Percentiles rank a stretch among this genome's conserved stretches.
phyloP scores from a whole-genome alignment of 2,797 vertebrate genomes.

The Heteromormyrus szaboi region DNA sequence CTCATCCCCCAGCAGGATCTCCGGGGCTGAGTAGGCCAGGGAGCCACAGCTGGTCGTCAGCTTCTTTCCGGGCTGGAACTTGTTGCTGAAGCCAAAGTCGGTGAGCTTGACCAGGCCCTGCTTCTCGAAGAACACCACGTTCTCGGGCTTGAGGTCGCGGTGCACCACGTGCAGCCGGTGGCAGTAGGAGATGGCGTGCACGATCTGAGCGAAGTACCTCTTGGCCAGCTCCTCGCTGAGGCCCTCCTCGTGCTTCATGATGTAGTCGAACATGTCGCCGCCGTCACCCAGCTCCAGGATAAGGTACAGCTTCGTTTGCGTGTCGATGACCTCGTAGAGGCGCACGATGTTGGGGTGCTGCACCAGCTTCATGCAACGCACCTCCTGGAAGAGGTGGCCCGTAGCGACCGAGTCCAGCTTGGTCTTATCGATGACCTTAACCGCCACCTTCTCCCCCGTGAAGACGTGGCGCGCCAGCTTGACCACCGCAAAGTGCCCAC shows the following conservation, averaged over 20 bases:
- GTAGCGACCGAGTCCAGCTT: conserved; percentile 72
- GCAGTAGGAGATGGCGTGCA: conserved; percentile 76
- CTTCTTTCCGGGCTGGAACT: conserved; percentile 86
- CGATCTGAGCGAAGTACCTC: conserved; percentile 76
- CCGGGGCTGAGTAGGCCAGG: conserved; percentile 90
- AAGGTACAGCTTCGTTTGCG: conserved; percentile 74
- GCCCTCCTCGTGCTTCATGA: conserved; percentile 77
- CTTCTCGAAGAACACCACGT: conserved; percentile 94
- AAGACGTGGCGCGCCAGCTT: conserved; percentile 77
- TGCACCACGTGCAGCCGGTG: conserved; percentile 77
- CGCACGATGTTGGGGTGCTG: conserved; percentile 77
- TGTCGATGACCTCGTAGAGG: conserved; percentile 75
- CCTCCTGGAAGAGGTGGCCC: conserved; percentile 75
- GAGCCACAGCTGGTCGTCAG: conserved; percentile 93
- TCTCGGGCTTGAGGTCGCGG: conserved; percentile 81
- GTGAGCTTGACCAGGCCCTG: conserved; percentile 94
- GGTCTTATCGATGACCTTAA: conserved; percentile 78
- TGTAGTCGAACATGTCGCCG: conserved; percentile 78
- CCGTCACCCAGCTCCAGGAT: conserved; percentile 75
- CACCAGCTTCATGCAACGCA: conserved; percentile 76
- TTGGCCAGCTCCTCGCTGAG: conserved; percentile 73
- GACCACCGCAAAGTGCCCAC: conserved; percentile 76
- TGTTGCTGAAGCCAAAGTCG: conserved; percentile 97
- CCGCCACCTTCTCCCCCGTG: conserved; percentile 75
- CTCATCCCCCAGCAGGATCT: conserved; percentile 91